Evolutionary conservation across 2,113 vertebrate genomes (phyloP).

Genomic region (Caranx ignobilis): DNA sequence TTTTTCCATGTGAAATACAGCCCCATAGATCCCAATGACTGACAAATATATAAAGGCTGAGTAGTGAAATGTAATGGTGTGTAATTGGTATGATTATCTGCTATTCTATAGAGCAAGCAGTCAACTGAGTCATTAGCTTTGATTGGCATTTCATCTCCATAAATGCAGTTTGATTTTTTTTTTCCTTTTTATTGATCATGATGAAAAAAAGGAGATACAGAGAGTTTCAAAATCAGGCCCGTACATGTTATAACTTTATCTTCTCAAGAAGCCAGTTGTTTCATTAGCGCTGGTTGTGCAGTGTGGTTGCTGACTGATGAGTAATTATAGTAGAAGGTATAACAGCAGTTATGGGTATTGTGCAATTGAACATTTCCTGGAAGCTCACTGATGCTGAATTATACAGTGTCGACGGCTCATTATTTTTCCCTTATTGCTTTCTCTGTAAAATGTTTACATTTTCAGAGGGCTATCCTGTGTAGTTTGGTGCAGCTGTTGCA

Average conservation of each 20-base stretch:
- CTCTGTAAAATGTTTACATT: constrained; percentile 28
- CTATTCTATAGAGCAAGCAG: constrained; percentile 16
- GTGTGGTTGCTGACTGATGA: background rate
- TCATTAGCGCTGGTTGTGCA: constrained; percentile 6
- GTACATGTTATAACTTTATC: constrained; percentile 42
- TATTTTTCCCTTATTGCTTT: background rate
- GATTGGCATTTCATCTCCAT: constrained; percentile 5
- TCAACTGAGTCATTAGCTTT: background rate
- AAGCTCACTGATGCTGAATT: background rate
- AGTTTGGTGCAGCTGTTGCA: constrained; percentile 18
- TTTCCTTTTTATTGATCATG: background rate
- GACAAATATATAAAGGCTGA: constrained; percentile 16
- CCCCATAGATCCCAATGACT: background rate
- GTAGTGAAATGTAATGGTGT: constrained; percentile 11
- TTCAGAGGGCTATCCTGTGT: background rate
- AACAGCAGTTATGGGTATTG: background rate
- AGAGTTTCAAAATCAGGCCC: constrained; percentile 32
- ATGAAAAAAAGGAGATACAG: too few species aligned
- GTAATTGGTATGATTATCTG: constrained; percentile 30
- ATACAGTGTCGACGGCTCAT: background rate
- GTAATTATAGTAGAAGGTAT: background rate
- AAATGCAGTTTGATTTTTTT: constrained; percentile 3
- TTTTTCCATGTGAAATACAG: constrained; percentile 5
- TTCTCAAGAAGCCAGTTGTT: constrained; percentile 9
- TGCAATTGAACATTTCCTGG: background rate